Conservation (phyloP, 2,888 invertebrate species). For the Synergus japonicus region DNA sequence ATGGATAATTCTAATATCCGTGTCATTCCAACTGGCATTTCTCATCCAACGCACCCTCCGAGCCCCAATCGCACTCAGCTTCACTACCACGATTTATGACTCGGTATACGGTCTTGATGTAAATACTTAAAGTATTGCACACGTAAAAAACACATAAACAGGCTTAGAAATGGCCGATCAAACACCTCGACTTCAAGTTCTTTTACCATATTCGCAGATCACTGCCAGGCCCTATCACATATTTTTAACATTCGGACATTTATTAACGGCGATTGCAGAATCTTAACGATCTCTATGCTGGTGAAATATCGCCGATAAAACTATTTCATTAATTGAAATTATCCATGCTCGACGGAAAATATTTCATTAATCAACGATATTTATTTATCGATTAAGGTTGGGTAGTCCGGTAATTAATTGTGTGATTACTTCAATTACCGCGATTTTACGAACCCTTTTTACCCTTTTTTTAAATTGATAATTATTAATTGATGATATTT, state of each 20-base stretch:
- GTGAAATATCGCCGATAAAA: constrained; percentile 15
- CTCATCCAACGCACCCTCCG: background rate
- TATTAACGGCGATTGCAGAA: background rate
- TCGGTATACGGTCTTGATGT: background rate
- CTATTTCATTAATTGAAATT: constrained; percentile 6
- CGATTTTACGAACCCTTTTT: background rate
- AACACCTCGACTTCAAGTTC: background rate
- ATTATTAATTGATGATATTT: too few relatives aligned
- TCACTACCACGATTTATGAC: constrained; percentile 5
- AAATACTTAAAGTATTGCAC: background rate
- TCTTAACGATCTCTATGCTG: background rate
- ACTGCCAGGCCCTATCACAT: background rate
- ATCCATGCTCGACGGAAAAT: background rate
- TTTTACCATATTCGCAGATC: background rate
- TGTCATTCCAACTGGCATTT: constrained; percentile 25
- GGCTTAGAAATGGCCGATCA: background rate
- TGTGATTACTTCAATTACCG: background rate
- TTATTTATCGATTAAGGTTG: background rate
- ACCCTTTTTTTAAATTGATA: too few relatives aligned
- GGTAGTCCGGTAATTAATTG: background rate
- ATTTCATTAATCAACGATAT: background rate
- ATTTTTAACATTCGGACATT: constrained; percentile 14
- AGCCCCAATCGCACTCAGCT: constrained; percentile 21
- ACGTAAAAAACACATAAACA: constrained; percentile 1
- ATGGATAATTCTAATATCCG: constrained; percentile 35